A percentile compares a stretch with the other conserved stretches of the same genome.
These are phyloP conservation scores for Lasioglossum marginatum DNA, from an alignment of 2,888 invertebrate genomes.

Conservation along the genomic window DNA sequence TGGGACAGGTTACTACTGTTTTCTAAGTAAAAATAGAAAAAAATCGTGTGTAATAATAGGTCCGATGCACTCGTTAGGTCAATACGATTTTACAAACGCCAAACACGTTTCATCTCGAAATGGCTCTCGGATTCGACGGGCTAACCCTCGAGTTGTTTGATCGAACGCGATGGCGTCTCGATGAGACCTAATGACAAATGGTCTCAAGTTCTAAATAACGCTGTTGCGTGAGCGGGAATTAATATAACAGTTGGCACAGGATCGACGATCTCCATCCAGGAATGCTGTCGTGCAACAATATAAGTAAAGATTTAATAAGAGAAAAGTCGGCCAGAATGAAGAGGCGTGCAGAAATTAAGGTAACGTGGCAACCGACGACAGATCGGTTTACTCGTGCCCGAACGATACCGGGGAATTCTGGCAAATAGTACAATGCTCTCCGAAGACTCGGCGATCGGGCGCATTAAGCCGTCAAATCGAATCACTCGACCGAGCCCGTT, in stretches of 20 bases:
- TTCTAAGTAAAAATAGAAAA: too few relatives aligned
- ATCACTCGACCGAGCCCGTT: conserved; percentile 36
- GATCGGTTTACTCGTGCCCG: conserved; percentile 58
- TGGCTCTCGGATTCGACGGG: not conserved
- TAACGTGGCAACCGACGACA: conserved; percentile 58
- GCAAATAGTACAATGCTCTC: conserved; percentile 42
- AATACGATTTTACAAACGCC: too few relatives aligned
- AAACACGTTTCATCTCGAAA: not conserved
- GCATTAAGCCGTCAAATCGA: conserved; percentile 10
- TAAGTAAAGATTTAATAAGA: conserved; percentile 48
- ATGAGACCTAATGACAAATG: conserved; percentile 5
- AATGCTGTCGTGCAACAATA: conserved; percentile 45
- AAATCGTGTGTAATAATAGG: too few relatives aligned
- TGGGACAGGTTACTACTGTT: too few relatives aligned
- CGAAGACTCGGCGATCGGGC: not conserved
- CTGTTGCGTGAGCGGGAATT: conserved; percentile 15
- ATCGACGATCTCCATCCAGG: conserved; percentile 33
- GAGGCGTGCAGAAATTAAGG: conserved; percentile 52
- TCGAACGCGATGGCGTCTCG: not conserved
- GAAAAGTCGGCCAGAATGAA: conserved; percentile 53
- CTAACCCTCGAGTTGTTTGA: not conserved
- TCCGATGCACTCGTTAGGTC: too few relatives aligned
- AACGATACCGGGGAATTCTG: conserved; percentile 47
- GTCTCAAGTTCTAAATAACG: conserved; percentile 12
- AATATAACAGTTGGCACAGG: conserved; percentile 47